phyloP scores from a whole-genome alignment of 2,888 invertebrate genomes.

The Antitype chi region DNA sequence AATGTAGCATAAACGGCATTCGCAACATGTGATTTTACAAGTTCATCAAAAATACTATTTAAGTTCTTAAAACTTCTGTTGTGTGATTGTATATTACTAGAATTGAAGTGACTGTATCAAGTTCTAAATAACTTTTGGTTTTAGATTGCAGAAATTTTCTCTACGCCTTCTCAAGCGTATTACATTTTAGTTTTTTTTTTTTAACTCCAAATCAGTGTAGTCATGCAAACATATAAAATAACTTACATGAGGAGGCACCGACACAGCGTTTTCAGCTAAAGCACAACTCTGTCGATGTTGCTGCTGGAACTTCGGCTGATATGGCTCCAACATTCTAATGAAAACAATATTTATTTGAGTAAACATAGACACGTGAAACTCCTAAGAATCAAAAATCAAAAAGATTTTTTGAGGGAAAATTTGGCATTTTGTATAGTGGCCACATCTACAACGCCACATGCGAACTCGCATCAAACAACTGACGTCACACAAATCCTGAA shows the following conservation, averaged over 20 bases:
- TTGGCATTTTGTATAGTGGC: no score
- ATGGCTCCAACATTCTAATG: slow-evolving; percentile 95
- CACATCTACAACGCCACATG: no score
- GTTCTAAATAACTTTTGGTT: background rate
- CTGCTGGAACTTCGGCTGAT: slow-evolving; percentile 97
- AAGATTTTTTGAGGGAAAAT: no score
- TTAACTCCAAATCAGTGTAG: background rate
- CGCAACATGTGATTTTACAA: background rate
- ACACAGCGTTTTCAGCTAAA: slow-evolving; percentile 87
- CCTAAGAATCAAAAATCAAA: background rate
- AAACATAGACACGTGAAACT: background rate
- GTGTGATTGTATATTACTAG: background rate
- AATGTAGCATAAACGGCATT: background rate
- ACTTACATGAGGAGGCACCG: slow-evolving; percentile 87
- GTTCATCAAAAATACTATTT: background rate
- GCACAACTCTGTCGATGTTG: slow-evolving; percentile 95
- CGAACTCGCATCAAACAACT: no score
- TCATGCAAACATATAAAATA: background rate
- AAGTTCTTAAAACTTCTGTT: background rate
- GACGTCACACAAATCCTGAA: no score
- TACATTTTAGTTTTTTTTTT: background rate
- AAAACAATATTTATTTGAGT: slow-evolving; percentile 1
- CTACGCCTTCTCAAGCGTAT: background rate
- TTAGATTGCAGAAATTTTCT: background rate
- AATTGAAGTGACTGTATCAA: background rate